Evolutionary conservation across 2,888 invertebrate genomes (phyloP).

Genomic region (Drosophila barbarae): DNA sequence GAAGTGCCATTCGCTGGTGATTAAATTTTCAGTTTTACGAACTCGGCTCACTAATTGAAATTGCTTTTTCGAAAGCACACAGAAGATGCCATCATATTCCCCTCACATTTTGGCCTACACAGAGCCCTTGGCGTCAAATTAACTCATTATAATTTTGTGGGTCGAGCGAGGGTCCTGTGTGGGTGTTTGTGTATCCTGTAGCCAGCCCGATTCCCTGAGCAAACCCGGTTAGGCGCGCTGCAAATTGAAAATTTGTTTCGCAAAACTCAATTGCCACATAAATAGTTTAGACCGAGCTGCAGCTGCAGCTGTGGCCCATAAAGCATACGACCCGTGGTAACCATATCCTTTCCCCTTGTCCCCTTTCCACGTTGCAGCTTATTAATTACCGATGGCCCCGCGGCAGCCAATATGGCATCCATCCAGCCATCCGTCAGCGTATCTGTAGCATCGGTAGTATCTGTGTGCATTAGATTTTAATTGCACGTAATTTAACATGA

Average conservation of each 20-base stretch:
- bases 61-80: constrained; percentile 65
- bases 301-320: constrained; percentile 41
- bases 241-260: constrained; percentile 60
- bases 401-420: constrained; percentile 49
- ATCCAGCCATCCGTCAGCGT: constrained; percentile 38
- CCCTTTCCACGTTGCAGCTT: constrained; percentile 26
- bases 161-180: constrained; percentile 27
- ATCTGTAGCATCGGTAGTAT: constrained; percentile 5
- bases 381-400: constrained; percentile 50
- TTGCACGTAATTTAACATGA: constrained; percentile 65
- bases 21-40: constrained; percentile 61
- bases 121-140: constrained; percentile 57
- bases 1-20: constrained; percentile 54
- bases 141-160: constrained; percentile 70
- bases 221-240: constrained; percentile 3
- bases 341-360: neutral
- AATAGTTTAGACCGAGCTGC: constrained; percentile 52
- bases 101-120: constrained; percentile 1
- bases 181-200: neutral
- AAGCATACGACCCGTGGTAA: constrained; percentile 33
- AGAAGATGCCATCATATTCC: constrained; percentile 57
- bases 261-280: constrained; percentile 58
- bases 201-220: neutral
- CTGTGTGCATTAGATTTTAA: constrained; percentile 62
- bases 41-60: constrained; percentile 63